These are phyloP conservation scores for Ameiurus melas DNA, from an alignment of 2,113 vertebrate genomes.

Conservation along the genomic window DNA sequence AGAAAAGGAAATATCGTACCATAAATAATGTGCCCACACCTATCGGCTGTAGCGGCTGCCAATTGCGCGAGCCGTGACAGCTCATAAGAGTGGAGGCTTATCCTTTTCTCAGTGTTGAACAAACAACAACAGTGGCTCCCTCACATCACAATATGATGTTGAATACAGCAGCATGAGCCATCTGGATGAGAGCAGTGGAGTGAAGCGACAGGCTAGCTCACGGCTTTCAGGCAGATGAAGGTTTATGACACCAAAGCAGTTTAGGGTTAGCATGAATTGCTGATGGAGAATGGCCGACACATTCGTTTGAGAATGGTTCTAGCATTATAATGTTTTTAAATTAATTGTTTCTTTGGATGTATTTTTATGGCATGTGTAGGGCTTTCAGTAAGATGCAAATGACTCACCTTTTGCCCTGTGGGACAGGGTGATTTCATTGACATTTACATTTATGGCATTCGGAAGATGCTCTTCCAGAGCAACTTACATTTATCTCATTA, in stretches of 20 bases:
- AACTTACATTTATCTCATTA: too few relatives aligned
- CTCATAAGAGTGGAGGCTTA: slow-evolving; percentile 56
- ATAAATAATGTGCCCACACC: slow-evolving; percentile 43
- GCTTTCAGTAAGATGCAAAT: neutral
- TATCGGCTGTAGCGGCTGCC: slow-evolving; percentile 43
- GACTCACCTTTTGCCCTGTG: neutral
- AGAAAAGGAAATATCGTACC: slow-evolving; percentile 45
- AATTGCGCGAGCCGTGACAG: slow-evolving; percentile 57
- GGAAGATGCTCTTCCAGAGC: too few relatives aligned
- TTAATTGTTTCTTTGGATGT: neutral
- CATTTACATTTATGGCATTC: neutral
- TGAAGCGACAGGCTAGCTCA: slow-evolving; percentile 19
- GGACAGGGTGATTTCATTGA: neutral
- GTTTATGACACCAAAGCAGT: slow-evolving; percentile 21
- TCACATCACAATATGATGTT: slow-evolving; percentile 45
- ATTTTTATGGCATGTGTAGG: neutral
- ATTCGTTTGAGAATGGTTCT: neutral
- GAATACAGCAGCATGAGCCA: slow-evolving; percentile 35
- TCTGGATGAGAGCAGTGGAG: slow-evolving; percentile 47
- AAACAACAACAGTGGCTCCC: slow-evolving; percentile 45
- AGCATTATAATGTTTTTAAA: neutral
- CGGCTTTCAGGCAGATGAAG: slow-evolving; percentile 26
- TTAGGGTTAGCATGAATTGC: neutral
- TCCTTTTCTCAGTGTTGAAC: slow-evolving; percentile 47
- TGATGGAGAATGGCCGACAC: slow-evolving; percentile 11